These are phyloP conservation scores for Phalacrocorax pelagicus DNA, from an alignment of 2,113 vertebrate species.

Conservation along the genomic window DNA sequence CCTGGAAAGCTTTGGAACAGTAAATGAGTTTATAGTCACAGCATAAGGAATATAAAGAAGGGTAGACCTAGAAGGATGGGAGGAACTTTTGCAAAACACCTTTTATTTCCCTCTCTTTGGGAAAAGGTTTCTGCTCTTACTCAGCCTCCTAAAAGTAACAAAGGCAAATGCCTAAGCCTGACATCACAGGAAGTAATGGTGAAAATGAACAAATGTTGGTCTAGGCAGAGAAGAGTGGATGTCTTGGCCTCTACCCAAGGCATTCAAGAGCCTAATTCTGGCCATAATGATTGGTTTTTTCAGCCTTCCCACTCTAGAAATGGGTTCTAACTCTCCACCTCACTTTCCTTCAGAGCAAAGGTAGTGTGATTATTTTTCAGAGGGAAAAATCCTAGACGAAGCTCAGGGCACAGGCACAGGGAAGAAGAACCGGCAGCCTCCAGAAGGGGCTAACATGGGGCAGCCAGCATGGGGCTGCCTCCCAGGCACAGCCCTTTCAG, in stretches of 20 bases:
- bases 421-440: background rate
- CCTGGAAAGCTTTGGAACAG: background rate
- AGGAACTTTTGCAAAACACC: background rate
- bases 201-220: background rate
- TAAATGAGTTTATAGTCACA: background rate
- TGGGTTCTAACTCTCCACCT: background rate
- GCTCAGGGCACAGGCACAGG: background rate
- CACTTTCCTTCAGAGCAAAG: background rate
- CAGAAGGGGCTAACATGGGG: background rate
- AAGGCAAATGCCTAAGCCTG: background rate
- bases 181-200: background rate
- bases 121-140: background rate
- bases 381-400: background rate
- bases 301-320: background rate
- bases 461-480: background rate
- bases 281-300: background rate
- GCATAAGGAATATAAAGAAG: background rate
- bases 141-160: background rate
- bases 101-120: background rate
- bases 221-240: background rate
- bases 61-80: background rate
- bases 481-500: accelerated
- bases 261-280: background rate
- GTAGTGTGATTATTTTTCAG: background rate
- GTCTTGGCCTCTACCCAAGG: background rate